These are phyloP conservation scores for Drosophila acutilabella DNA, from an alignment of 2,888 invertebrate species.

Conservation along the genomic window DNA sequence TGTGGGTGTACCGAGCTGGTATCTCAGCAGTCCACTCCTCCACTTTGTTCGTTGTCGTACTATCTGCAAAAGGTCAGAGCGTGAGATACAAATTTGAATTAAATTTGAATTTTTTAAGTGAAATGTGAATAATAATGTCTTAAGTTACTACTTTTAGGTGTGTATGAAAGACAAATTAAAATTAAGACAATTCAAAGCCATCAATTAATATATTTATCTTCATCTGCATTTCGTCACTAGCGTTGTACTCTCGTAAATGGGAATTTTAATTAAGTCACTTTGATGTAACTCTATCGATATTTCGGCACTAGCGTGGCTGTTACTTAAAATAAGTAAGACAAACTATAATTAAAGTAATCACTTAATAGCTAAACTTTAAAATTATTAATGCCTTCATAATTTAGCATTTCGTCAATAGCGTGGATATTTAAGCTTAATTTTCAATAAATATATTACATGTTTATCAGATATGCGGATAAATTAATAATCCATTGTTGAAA, in stretches of 20 bases:
- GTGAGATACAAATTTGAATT: conserved; percentile 59
- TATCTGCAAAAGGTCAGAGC: conserved; percentile 78
- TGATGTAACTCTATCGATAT: too few species aligned
- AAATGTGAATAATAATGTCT: conserved; percentile 7
- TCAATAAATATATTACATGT: conserved; percentile 11
- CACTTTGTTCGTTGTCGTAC: conserved; percentile 52
- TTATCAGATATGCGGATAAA: conserved; percentile 8
- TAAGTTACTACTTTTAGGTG: conserved; percentile 19
- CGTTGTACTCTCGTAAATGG: too few species aligned
- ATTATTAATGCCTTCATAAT: not conserved
- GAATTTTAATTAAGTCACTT: too few species aligned
- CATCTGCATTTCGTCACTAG: too few species aligned
- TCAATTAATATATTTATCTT: too few species aligned
- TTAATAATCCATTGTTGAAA: conserved; percentile 10
- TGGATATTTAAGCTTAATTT: conserved; percentile 2
- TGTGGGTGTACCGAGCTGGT: conserved; percentile 50
- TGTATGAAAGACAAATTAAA: conserved; percentile 9
- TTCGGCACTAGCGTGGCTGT: too few species aligned
- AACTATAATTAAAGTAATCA: too few species aligned
- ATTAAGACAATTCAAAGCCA: not conserved
- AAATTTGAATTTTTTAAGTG: conserved; percentile 2
- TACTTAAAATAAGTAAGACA: too few species aligned
- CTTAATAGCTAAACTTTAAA: not conserved
- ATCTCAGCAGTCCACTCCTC: conserved; percentile 17
- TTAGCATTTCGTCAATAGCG: not conserved